These are phyloP conservation scores for Mormyrus lacerda DNA, from an alignment of 2,113 vertebrate genomes.

Conservation along the genomic window DNA sequence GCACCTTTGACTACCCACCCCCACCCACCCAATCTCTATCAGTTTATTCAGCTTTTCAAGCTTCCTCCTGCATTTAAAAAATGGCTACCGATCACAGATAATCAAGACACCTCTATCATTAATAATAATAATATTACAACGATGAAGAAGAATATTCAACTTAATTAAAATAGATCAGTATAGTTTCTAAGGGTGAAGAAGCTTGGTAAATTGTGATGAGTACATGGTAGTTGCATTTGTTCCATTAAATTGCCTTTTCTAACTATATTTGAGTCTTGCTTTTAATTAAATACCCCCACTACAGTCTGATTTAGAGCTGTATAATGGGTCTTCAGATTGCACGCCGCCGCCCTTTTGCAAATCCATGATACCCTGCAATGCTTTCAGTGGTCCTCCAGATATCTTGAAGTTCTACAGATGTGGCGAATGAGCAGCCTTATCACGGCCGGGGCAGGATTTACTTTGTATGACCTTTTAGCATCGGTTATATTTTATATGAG, in stretches of 20 bases:
- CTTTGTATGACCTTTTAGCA: not conserved
- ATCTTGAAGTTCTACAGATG: not conserved
- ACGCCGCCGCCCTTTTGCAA: not conserved
- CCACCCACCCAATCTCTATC: not conserved
- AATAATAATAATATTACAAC: not conserved
- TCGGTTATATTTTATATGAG: not conserved
- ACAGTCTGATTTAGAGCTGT: not conserved
- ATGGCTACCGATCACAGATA: not conserved
- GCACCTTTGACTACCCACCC: not conserved
- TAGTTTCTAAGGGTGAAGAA: not conserved
- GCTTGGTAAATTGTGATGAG: not conserved
- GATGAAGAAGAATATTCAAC: not conserved
- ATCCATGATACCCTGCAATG: not conserved
- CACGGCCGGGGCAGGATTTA: not conserved
- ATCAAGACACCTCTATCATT: not conserved
- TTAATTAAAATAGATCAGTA: not conserved
- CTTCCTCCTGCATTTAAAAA: not conserved
- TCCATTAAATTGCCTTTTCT: not conserved
- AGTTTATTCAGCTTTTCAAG: not conserved
- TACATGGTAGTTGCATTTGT: not conserved
- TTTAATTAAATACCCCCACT: not conserved
- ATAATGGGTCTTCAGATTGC: not conserved
- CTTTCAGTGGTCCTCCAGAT: not conserved
- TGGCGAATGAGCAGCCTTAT: not conserved
- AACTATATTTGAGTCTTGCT: not conserved